phyloP scores from a whole-genome alignment of 2,888 invertebrate genomes.

The Nebria brevicollis region DNA sequence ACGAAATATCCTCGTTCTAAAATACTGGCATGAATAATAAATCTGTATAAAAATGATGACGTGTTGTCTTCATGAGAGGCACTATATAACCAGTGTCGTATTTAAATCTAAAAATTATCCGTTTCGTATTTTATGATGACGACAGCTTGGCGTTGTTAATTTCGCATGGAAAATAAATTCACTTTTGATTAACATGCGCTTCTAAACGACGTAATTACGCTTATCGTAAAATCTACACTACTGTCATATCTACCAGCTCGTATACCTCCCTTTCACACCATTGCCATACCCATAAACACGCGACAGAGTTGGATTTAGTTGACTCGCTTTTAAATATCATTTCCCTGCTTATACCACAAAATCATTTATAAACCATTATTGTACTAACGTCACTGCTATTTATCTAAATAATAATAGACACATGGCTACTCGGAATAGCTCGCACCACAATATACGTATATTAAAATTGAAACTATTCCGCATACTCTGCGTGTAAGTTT shows the following conservation, averaged over 20 bases:
- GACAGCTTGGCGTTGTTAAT: slow-evolving; percentile 26
- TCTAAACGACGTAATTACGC: slow-evolving; percentile 43
- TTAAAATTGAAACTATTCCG: no score
- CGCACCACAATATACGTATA: no score
- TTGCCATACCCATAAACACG: not conserved
- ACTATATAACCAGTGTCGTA: not conserved
- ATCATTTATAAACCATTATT: no score
- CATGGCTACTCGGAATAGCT: no score
- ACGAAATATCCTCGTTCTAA: no score
- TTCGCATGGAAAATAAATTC: slow-evolving; percentile 38
- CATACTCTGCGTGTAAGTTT: no score
- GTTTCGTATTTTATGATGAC: slow-evolving; percentile 19
- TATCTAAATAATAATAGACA: no score
- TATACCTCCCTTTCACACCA: not conserved
- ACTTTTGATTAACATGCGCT: slow-evolving; percentile 46
- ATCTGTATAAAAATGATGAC: not conserved
- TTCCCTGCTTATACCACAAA: no score
- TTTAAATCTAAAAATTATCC: slow-evolving; percentile 34
- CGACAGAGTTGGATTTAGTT: not conserved
- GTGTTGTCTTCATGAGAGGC: slow-evolving; percentile 6
- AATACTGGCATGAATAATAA: no score
- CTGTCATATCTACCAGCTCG: not conserved
- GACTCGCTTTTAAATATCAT: not conserved
- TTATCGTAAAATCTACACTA: slow-evolving; percentile 40
- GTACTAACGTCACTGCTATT: no score